Percentiles rank a stretch among this genome's conserved stretches.
Evolutionary conservation across 2,888 invertebrate genomes (phyloP).

Genomic region (Leucophora obtusa): DNA sequence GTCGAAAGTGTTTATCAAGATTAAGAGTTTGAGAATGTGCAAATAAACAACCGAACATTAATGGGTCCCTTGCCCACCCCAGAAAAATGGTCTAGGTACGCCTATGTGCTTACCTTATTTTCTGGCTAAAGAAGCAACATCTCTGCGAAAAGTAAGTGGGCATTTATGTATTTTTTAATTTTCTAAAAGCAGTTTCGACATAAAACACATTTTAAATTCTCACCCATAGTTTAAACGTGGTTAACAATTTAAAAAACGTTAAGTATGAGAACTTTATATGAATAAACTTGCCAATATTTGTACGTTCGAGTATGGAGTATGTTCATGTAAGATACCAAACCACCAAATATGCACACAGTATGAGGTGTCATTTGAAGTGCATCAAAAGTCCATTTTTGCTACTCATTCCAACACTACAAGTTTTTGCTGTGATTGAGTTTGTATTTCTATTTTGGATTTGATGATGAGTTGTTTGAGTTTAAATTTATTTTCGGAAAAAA

Average conservation of each 20-base stretch:
- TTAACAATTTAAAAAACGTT: constrained; percentile 4
- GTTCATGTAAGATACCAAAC: neutral
- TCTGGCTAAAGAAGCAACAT: too few species aligned
- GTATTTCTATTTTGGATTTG: constrained; percentile 1
- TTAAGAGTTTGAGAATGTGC: too few species aligned
- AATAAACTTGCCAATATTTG: constrained; percentile 14
- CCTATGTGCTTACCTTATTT: too few species aligned
- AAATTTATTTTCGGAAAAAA: constrained; percentile 5
- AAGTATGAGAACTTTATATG: constrained; percentile 23
- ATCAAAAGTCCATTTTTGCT: constrained; percentile 10
- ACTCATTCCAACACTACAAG: constrained; percentile 37
- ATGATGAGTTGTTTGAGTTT: constrained; percentile 30
- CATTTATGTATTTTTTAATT: too few species aligned
- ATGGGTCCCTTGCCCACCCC: too few species aligned
- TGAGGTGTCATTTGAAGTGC: constrained; percentile 45
- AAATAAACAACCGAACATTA: too few species aligned
- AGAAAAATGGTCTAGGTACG: too few species aligned
- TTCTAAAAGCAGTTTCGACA: too few species aligned
- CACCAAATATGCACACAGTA: constrained; percentile 17
- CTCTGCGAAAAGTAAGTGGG: too few species aligned
- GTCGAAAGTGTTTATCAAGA: too few species aligned
- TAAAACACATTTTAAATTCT: neutral
- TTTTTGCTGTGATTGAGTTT: constrained; percentile 12
- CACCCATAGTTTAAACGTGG: neutral
- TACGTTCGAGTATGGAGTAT: neutral